Conservation (phyloP, 2,888 invertebrate species). For the Mimumesa dahlbomi region DNA sequence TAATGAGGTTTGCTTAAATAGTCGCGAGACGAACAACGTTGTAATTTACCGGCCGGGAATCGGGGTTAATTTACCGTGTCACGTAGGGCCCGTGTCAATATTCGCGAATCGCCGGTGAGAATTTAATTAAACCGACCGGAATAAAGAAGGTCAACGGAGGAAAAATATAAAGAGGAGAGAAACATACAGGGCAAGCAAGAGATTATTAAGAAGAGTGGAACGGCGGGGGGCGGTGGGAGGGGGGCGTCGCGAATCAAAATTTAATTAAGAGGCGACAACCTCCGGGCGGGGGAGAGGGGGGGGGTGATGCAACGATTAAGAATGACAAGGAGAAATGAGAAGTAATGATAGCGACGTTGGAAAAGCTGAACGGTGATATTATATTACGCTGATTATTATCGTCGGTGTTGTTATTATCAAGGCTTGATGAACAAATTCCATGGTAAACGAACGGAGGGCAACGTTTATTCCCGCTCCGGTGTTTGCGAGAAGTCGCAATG, state of each 20-base stretch:
- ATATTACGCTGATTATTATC: conserved; percentile 7
- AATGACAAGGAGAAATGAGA: background rate
- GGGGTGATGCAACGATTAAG: conserved; percentile 2
- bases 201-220: conserved; percentile 39
- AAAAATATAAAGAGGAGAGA: conserved; percentile 28
- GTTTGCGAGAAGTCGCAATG: no score
- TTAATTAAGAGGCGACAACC: conserved; percentile 33
- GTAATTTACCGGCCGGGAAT: no score
- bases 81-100: no score
- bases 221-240: no score
- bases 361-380: background rate
- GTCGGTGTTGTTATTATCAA: background rate
- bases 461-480: no score
- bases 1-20: no score
- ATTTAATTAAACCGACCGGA: conserved; percentile 36
- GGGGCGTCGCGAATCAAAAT: conserved; percentile 37
- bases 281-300: no score
- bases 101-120: conserved; percentile 32
- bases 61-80: no score
- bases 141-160: no score
- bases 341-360: background rate
- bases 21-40: no score
- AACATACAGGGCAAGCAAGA: conserved; percentile 14
- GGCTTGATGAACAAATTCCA: background rate
- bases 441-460: background rate